Conservation (phyloP, 2,797 vertebrate species). For the Alca torda region DNA sequence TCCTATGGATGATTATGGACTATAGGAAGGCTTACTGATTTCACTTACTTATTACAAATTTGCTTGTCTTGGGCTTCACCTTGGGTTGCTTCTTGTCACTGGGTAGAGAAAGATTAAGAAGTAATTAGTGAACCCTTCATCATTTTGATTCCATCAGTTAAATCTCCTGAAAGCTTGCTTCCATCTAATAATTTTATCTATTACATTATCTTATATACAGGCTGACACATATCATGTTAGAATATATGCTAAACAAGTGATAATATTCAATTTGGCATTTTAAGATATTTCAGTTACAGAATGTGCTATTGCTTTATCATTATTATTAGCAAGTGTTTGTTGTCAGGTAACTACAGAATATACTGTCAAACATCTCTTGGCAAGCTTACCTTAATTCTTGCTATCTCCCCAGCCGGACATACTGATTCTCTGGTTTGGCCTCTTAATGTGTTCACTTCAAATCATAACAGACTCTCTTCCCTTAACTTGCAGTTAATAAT, state of each 20-base stretch:
- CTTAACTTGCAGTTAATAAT: background rate
- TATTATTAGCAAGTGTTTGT: background rate
- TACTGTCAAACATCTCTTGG: background rate
- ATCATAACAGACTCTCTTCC: background rate
- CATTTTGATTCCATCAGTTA: background rate
- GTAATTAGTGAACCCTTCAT: background rate
- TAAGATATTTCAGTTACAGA: background rate
- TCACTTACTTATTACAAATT: background rate
- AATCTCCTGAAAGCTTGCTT: background rate
- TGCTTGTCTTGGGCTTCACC: background rate
- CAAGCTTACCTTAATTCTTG: background rate
- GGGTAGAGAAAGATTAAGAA: background rate
- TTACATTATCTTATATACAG: background rate
- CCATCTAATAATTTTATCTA: background rate
- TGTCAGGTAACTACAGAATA: background rate
- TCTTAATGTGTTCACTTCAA: background rate
- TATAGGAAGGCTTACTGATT: background rate
- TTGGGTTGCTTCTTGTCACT: background rate
- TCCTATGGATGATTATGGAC: background rate
- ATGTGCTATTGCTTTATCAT: background rate
- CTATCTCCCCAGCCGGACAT: background rate
- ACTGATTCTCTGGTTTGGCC: background rate
- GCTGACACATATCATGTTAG: background rate
- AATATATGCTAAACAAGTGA: background rate
- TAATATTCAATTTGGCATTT: background rate